These are phyloP conservation scores for Corythaeola cristata DNA, from an alignment of 2,113 vertebrate species.

Conservation along the genomic window DNA sequence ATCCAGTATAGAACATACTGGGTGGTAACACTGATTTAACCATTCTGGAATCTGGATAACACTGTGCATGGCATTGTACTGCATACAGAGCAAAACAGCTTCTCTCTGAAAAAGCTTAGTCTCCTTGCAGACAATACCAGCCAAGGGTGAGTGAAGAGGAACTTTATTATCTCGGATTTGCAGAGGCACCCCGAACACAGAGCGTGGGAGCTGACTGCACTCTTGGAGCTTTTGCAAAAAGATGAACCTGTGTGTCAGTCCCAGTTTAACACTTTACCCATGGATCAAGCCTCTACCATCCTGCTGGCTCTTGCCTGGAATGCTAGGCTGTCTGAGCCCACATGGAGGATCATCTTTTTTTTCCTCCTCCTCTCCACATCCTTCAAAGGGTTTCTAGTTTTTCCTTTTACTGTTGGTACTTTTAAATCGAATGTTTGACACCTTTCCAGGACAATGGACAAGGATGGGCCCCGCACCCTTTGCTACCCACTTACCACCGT, in stretches of 20 bases:
- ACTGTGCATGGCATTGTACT: no score
- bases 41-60: background rate
- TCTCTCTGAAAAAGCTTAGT: background rate
- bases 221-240: background rate
- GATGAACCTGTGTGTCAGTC: background rate
- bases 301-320: background rate
- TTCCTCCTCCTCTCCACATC: background rate
- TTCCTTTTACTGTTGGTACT: background rate
- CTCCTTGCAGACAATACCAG: background rate
- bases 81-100: background rate
- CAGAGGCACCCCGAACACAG: background rate
- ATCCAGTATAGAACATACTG: background rate
- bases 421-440: background rate
- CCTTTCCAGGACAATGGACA: background rate
- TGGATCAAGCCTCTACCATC: background rate
- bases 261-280: background rate
- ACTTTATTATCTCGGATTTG: background rate
- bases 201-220: background rate
- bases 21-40: background rate
- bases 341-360: background rate
- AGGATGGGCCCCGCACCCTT: background rate
- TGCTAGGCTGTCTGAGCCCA: background rate
- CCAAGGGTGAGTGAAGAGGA: background rate
- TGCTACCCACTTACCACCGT: background rate
- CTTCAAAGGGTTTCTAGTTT: background rate